Percentiles rank a stretch among this genome's conserved stretches.
phyloP scores from a whole-genome alignment of 2,888 invertebrate species.

The Piscicola geometra region DNA sequence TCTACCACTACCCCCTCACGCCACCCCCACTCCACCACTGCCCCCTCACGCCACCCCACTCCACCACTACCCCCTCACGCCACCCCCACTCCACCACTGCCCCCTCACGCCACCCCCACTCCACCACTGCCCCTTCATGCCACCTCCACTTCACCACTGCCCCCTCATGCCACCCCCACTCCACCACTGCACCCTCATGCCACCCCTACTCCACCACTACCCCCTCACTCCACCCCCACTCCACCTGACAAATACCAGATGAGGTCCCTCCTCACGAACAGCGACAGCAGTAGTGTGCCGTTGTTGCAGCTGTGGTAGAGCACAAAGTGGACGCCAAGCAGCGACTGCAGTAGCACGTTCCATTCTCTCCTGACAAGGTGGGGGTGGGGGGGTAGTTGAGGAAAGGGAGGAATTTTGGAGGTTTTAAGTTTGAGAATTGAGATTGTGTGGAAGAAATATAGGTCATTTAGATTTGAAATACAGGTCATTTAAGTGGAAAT shows the following conservation, averaged over 20 bases:
- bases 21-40: no score
- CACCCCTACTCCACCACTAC: neutral
- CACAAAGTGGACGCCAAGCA: conserved; percentile 86
- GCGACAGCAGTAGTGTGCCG: conserved; percentile 80
- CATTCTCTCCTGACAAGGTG: conserved; percentile 56
- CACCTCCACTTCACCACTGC: neutral
- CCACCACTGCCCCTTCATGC: neutral
- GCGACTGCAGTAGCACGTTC: conserved; percentile 73
- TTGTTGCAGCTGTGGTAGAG: conserved; percentile 77
- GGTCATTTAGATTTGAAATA: no score
- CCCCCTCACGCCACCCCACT: no score
- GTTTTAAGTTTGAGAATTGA: no score
- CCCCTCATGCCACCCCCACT: neutral
- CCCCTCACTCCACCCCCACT: conserved; percentile 4
- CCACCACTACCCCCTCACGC: no score
- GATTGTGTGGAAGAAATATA: no score
- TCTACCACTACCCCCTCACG: no score
- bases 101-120: no score
- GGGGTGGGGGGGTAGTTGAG: no score
- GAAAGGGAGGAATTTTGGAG: no score
- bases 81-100: no score
- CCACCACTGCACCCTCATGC: neutral
- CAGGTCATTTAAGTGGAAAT: no score
- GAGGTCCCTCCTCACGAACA: conserved; percentile 83
- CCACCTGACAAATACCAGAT: conserved; percentile 86